A percentile compares a stretch with the other conserved stretches of the same genome.
Conservation (phyloP, 1,140 invertebrate species). For the Choristoneura fumiferana region DNA sequence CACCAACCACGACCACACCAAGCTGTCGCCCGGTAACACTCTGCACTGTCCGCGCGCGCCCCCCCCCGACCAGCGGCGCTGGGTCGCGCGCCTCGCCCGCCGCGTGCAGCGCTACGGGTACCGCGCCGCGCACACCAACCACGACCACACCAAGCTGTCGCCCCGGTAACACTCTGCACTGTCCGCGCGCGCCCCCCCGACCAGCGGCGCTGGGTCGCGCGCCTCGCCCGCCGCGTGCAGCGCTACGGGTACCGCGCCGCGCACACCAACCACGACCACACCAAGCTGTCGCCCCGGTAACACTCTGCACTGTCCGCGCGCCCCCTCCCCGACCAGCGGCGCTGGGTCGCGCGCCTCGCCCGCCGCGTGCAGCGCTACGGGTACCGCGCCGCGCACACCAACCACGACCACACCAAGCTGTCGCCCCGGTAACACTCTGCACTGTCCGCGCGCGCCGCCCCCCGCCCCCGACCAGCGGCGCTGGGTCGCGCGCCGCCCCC, state of each 20-base stretch:
- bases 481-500: slow-evolving; percentile 92
- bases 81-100: slow-evolving; percentile 92
- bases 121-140: slow-evolving; percentile 87
- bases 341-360: slow-evolving; percentile 92
- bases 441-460: slow-evolving; percentile 85
- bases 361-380: slow-evolving; percentile 97
- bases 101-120: slow-evolving; percentile 97
- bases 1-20: slow-evolving; percentile 68
- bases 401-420: slow-evolving; percentile 68
- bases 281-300: slow-evolving; percentile 76
- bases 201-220: slow-evolving; percentile 95
- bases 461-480: slow-evolving; percentile 94
- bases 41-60: slow-evolving; percentile 84
- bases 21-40: slow-evolving; percentile 65
- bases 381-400: slow-evolving; percentile 90
- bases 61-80: slow-evolving; percentile 93
- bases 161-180: slow-evolving; percentile 48
- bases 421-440: slow-evolving; percentile 54
- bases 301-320: slow-evolving; percentile 77
- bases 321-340: slow-evolving; percentile 92
- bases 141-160: slow-evolving; percentile 69
- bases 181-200: slow-evolving; percentile 88
- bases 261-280: slow-evolving; percentile 77
- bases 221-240: slow-evolving; percentile 93
- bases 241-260: slow-evolving; percentile 96